Evolutionary conservation across 2,113 vertebrate genomes (phyloP), one percentile per base, ranked within the genome.

Genomic region (Abramis brama): DNA sequence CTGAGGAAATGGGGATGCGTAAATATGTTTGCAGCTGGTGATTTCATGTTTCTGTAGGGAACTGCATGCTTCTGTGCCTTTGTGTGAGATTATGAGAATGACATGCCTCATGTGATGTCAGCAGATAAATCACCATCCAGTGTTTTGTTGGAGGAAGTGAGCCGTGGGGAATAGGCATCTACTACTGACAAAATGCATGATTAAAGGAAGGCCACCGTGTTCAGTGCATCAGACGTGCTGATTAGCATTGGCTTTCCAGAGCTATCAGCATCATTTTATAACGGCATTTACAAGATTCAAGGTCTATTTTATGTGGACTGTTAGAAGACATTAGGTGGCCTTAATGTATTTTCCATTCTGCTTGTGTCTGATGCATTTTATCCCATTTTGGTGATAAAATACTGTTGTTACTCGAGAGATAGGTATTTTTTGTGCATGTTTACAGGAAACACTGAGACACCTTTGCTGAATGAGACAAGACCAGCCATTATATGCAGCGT

Each of bases 91-190:
- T 74, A 88, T 57, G 64, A 68, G 62, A 79, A 64, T 55, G 83
- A 70, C 77, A 77, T 86, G 83, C 76, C 77, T 85, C 19, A 15
- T 83, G 86, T 85, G 73, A 90, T 62, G 52, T 59, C 50, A 47
- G 36, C 70, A 83, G 76, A 92, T 91, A 88, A 79, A 91, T 88
- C 88, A 85, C 71, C 76, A 85, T 81, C 77, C 43, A 19, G 84
- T 84, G 73, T 87, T 73, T 55, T 86, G 73, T 87, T 62, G 88
- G 43, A 86, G 57, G 62, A 85, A 43, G 81, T 47, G 80, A 23
- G 68, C 75, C 77, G 50, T 33, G 13, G 50, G 86, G 47, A 82
- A 71, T 76, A 83, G 84, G 78, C 83, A 82, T 73, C 79, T 79
- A 78, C 70, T 43, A 39, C 19, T 47, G 45, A 74, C 47, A 66